These are phyloP conservation scores for Myotis findleyi DNA, from an alignment of 2,797 vertebrate species.

Conservation along the genomic window DNA sequence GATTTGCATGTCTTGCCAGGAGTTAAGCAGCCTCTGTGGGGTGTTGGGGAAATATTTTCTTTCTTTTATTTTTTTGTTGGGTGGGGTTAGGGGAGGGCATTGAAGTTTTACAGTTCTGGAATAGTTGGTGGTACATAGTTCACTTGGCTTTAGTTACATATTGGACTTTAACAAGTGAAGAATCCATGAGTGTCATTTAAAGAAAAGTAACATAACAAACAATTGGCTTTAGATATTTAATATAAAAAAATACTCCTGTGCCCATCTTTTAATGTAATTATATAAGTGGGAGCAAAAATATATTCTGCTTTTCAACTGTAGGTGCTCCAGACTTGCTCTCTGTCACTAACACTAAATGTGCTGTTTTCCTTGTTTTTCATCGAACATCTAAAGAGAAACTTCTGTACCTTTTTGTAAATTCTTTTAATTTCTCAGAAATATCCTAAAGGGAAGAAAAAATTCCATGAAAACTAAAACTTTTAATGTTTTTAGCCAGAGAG, in stretches of 20 bases:
- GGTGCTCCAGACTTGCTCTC: conserved; percentile 88
- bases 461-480: conserved; percentile 80
- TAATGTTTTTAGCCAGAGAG: conserved; percentile 83
- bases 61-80: conserved; percentile 80
- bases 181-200: conserved; percentile 83
- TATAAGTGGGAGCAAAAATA: conserved; percentile 86
- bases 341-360: conserved; percentile 88
- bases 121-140: conserved; percentile 84
- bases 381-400: conserved; percentile 83
- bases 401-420: conserved; percentile 83
- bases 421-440: conserved; percentile 77
- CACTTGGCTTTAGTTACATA: conserved; percentile 84
- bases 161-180: conserved; percentile 86
- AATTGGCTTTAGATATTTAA: conserved; percentile 87
- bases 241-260: conserved; percentile 76
- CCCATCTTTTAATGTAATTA: conserved; percentile 84
- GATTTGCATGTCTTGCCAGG: conserved; percentile 87
- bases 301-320: conserved; percentile 88
- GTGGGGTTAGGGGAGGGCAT: conserved; percentile 81
- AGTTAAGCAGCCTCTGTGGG: conserved; percentile 86
- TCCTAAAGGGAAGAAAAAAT: conserved; percentile 57
- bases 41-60: conserved; percentile 82
- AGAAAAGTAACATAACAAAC: conserved; percentile 86
- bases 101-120: conserved; percentile 85
- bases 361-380: conserved; percentile 84